phyloP scores from a whole-genome alignment of 2,888 invertebrate species.

The Podotricha telesiphe region DNA sequence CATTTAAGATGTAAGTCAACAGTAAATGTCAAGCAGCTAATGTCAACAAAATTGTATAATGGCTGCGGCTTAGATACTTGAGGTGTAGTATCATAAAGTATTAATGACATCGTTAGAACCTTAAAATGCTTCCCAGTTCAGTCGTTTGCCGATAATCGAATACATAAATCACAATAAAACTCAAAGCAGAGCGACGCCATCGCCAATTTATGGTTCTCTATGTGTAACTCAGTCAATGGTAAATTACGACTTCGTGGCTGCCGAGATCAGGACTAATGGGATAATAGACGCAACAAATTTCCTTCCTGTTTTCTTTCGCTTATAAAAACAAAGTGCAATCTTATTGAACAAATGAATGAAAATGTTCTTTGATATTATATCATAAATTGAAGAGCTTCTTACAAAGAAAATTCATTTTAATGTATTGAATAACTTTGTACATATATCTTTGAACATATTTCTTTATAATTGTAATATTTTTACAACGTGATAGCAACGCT shows the following conservation, averaged over 20 bases:
- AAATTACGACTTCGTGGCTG: constrained; percentile 26
- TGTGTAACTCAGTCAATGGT: constrained; percentile 24
- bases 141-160: constrained; percentile 70
- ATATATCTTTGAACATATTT: background rate
- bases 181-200: constrained; percentile 64
- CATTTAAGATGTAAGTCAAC: constrained; percentile 22
- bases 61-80: constrained; percentile 26
- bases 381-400: background rate
- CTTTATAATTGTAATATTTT: too few relatives aligned
- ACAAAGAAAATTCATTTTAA: background rate
- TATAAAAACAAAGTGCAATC: background rate
- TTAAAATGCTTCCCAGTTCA: constrained; percentile 63
- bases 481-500: too few relatives aligned
- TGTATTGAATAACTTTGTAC: background rate
- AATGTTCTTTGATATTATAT: background rate
- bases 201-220: constrained; percentile 62
- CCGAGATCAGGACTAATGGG: constrained; percentile 23
- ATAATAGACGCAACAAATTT: constrained; percentile 11
- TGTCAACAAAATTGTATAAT: constrained; percentile 15
- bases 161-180: constrained; percentile 72
- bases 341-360: background rate
- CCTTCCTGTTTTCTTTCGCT: background rate
- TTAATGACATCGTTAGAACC: constrained; percentile 63
- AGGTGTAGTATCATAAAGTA: constrained; percentile 53
- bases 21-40: constrained; percentile 44